A percentile compares a stretch with the other conserved stretches of the same genome.
phyloP scores from a whole-genome alignment of 2,888 invertebrate genomes.

The Himalopsyche japonica region DNA sequence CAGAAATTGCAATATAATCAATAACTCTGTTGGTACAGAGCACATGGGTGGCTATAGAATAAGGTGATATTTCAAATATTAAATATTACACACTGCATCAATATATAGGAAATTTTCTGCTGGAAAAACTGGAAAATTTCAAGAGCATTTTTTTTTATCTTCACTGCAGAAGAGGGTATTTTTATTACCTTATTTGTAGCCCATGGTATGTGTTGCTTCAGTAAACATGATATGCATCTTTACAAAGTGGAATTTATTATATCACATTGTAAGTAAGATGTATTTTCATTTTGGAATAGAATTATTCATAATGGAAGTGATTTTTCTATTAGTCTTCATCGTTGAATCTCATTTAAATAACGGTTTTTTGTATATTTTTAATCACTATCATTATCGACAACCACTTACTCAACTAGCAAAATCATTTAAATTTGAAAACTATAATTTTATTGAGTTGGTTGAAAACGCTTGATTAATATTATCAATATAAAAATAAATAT shows the following conservation, averaged over 20 bases:
- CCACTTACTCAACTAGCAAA: no score
- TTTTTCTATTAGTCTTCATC: neutral
- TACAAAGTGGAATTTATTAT: neutral
- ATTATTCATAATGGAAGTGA: neutral
- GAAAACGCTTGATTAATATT: no score
- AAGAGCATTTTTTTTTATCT: neutral
- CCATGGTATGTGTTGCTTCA: neutral
- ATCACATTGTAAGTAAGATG: neutral
- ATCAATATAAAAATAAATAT: no score
- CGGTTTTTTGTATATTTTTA: no score
- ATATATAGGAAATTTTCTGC: neutral
- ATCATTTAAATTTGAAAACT: no score
- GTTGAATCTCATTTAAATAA: no score
- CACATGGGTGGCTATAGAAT: no score
- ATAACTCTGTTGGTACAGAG: no score
- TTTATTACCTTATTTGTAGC: neutral
- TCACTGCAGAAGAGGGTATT: neutral
- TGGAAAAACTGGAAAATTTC: neutral
- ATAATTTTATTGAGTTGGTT: no score
- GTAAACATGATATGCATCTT: neutral
- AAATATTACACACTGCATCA: neutral
- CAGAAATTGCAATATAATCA: no score
- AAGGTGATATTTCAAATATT: no score
- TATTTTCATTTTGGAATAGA: neutral
- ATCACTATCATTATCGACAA: no score